Base-by-base conservation (phyloP, 2,797 vertebrate genomes). In the Chiroxiphia lanceolata region DNA sequence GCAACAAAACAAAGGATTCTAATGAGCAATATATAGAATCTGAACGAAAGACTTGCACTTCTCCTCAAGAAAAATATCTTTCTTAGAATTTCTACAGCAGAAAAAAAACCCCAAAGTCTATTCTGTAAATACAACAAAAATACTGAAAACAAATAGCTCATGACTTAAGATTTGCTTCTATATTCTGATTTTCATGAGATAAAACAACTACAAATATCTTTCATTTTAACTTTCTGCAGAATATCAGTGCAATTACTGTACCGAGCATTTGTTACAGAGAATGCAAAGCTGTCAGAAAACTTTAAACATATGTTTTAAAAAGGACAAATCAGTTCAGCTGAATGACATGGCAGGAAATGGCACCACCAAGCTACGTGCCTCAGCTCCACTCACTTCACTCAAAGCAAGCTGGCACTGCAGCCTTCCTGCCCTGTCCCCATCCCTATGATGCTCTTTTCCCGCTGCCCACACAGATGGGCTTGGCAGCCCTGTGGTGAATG, bases 331-430 rank as follows among this genome's bases (percentile, higher is more conserved):
- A 56, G 16, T 80, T 90, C 40, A 36, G 51, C 25, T 57, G 61
- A 88, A 67, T 10, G 42, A 50, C 31, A 29, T 1, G 23, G 60
- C 71, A 88, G 44, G 40, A 65, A 48, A 64, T 27, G 74, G 60
- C 72, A 90, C 9, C 31, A n/a, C 23, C 16, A 44, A 2, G 2
- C 27, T 23, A 12, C 0, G 0, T 20, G 44, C 27, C 72, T 50
- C 40, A 59, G 69, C 38, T 81, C 56, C 23, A 36, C 23, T 38
- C 57, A 34, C 16, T 74, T 27, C 47, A 50, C 47, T 5, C n/a
- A 82, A 45, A 65, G 45, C 48, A 75, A 79, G 42, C 45, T 38
- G 54, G 45, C 45, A 42, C 33, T 54, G 13, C 26, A 1, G 61
- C 74, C n/a, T 25, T 36, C 48, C 44, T 60, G 57, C 29, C 48